Evolutionary conservation across 2,113 vertebrate genomes (phyloP).

Genomic region (Ivindomyrus marchei): DNA sequence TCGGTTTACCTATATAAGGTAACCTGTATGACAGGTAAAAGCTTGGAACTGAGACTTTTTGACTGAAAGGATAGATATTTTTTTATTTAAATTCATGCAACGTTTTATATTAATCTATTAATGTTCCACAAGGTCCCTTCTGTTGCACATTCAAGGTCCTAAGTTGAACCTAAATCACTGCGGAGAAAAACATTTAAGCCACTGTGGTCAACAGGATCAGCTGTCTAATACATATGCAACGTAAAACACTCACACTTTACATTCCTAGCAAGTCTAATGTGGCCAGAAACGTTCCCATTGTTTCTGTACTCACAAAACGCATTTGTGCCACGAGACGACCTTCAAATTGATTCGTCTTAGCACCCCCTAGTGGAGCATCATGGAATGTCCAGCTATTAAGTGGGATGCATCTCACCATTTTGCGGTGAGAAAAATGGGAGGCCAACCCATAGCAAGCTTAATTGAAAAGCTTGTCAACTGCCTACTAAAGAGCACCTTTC

Average conservation of each 20-base stretch:
- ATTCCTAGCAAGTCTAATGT: not conserved
- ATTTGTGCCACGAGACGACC: not conserved
- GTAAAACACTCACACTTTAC: not conserved
- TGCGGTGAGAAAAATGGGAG: not conserved
- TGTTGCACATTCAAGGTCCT: not conserved
- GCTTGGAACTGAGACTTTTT: not conserved
- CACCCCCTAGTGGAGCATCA: not conserved
- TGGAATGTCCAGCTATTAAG: not conserved
- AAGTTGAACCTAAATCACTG: not conserved
- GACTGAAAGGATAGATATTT: not conserved
- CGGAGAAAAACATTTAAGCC: not conserved
- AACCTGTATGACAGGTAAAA: not conserved
- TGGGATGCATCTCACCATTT: not conserved
- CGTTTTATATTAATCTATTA: not conserved
- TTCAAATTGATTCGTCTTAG: not conserved
- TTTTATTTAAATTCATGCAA: not conserved
- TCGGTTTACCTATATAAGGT: not conserved
- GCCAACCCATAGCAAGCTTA: not conserved
- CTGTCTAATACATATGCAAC: not conserved
- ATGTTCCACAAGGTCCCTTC: not conserved
- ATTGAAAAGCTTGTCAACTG: not conserved
- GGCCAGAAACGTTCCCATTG: not conserved
- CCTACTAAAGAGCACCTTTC: not conserved
- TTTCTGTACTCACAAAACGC: not conserved
- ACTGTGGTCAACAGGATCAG: not conserved